Evolutionary conservation across 2,888 invertebrate species (phyloP).

Genomic region (Ectropis crepuscularia): DNA sequence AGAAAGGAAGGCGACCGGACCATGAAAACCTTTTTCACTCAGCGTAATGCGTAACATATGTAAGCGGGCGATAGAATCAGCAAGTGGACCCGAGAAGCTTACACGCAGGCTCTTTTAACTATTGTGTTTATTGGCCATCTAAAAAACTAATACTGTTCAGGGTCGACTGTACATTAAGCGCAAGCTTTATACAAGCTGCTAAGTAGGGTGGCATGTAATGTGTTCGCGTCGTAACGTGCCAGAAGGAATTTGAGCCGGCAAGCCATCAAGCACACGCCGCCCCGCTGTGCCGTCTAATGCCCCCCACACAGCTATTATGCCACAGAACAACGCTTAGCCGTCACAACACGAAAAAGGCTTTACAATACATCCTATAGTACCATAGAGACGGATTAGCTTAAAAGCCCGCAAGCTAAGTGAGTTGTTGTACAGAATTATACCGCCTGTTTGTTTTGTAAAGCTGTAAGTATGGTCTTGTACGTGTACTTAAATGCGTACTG

Average conservation of each 20-base stretch:
- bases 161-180: slow-evolving; percentile 62
- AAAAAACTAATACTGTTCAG: slow-evolving; percentile 66
- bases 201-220: slow-evolving; percentile 69
- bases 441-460: not conserved
- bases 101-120: slow-evolving; percentile 42
- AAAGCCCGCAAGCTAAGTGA: slow-evolving; percentile 26
- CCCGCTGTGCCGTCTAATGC: slow-evolving; percentile 57
- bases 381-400: slow-evolving; percentile 33
- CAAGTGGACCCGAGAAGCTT: slow-evolving; percentile 51
- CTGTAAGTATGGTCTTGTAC: too few relatives aligned
- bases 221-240: slow-evolving; percentile 61
- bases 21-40: slow-evolving; percentile 48
- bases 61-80: slow-evolving; percentile 61
- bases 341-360: slow-evolving; percentile 51
- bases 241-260: slow-evolving; percentile 59
- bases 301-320: slow-evolving; percentile 36
- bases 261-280: slow-evolving; percentile 67
- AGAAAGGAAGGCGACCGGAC: slow-evolving; percentile 35
- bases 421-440: not conserved
- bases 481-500: too few relatives aligned
- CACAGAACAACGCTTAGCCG: slow-evolving; percentile 43
- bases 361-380: slow-evolving; percentile 42
- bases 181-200: slow-evolving; percentile 61
- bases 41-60: slow-evolving; percentile 58
- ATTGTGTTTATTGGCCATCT: slow-evolving; percentile 58